These are phyloP conservation scores for Chionodraco myersi DNA, from an alignment of 2,113 vertebrate genomes.

Conservation along the genomic window DNA sequence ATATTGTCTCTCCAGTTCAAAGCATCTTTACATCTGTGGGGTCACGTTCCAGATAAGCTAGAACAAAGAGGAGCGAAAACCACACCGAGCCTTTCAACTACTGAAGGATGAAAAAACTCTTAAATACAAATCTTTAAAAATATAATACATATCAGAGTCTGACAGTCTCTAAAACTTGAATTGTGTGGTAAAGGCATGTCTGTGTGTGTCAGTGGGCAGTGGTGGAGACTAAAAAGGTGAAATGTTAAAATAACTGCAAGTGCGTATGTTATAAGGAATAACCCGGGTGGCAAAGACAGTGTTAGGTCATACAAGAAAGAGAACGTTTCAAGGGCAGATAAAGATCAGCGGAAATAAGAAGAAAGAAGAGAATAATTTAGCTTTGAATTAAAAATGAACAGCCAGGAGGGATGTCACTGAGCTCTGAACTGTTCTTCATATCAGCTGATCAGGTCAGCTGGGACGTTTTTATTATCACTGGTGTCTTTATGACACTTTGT, in stretches of 20 bases:
- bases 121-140: no score
- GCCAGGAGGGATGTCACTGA: not conserved
- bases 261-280: not conserved
- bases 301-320: slow-evolving; percentile 8
- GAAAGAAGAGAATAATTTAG: slow-evolving; percentile 2
- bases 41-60: slow-evolving; percentile 26
- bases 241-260: not conserved
- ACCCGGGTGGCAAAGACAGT: not conserved
- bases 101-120: no score
- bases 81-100: slow-evolving; percentile 29
- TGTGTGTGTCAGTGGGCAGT: not conserved
- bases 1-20: slow-evolving; percentile 48
- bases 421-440: slow-evolving; percentile 31
- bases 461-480: no score
- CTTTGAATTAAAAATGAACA: slow-evolving; percentile 21
- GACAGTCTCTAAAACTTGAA: no score
- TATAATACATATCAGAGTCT: no score
- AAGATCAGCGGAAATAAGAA: slow-evolving; percentile 13
- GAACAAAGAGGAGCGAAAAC: slow-evolving; percentile 39
- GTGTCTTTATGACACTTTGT: not conserved
- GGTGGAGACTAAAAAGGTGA: not conserved
- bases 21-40: slow-evolving; percentile 35
- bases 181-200: not conserved
- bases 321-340: slow-evolving; percentile 15
- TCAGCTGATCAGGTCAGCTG: no score